Evolutionary conservation across 2,113 vertebrate genomes (phyloP), one percentile per base, ranked within the genome.

Genomic region (Vanacampus margaritifer): DNA sequence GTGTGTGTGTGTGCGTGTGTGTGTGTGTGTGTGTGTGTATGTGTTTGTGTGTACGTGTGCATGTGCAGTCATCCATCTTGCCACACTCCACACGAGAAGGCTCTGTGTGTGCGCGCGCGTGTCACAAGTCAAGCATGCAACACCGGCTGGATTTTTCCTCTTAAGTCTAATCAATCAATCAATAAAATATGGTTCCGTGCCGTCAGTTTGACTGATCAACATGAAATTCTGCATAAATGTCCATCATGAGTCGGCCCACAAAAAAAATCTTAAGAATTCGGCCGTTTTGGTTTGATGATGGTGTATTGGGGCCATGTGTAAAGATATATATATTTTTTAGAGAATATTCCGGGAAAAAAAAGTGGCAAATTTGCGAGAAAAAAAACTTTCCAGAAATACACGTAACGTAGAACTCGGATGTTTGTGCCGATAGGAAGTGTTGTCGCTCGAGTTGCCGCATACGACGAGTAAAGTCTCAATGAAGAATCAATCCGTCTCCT

Each of bases 1-100:
- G 14, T 17, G 43, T 46, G 39, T 41, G 57, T 43, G 65, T n/a
- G 28, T 32, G 28, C 28, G 28, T 4, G 28, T 4, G 4, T 32
- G 28, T 32, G 28, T 32, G 28, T 32, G 28, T 32, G n/a, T n/a
- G n/a, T n/a, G n/a, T n/a, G n/a, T n/a, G n/a, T 39, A 11, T 39
- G 11, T 12, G 37, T 2, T 10, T 39, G 37, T 39, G 59, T 48
- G 37, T 45, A 54, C 69, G 70, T 78, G 58, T 76, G 53, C 61
- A 58, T 71, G 16, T 41, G 56, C 50, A 53, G 51, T 24, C 51
- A 53, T 53, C 51, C 51, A 53, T 53, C 23, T 53, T 53, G 53
- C 26, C 53, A 56, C 53, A 54, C 53, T 12, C 24, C 43, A 17
- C 43, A 46, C 43, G 16, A 17, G 43, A 46, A 46, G 43, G 16